These are phyloP conservation scores for Saxicola maurus DNA, from an alignment of 2,797 vertebrate genomes.

Conservation along the genomic window DNA sequence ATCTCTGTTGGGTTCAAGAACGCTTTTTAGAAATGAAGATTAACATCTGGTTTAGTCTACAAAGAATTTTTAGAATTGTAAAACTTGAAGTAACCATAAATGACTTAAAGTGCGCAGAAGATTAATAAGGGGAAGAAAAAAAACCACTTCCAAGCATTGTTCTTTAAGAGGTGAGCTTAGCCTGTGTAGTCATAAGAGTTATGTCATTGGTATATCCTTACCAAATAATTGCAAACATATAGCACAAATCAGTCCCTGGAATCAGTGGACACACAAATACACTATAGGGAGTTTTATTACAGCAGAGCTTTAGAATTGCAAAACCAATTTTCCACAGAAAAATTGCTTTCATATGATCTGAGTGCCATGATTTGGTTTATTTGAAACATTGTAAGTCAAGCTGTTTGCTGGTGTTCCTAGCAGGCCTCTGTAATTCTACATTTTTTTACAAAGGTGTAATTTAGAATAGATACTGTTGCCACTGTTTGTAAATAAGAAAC, in stretches of 20 bases:
- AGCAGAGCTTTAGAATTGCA: slow-evolving; percentile 43
- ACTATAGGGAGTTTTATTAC: slow-evolving; percentile 42
- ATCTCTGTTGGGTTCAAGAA: slow-evolving; percentile 3
- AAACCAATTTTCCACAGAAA: slow-evolving; percentile 45
- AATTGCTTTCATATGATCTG: slow-evolving; percentile 34
- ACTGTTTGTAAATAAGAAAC: background rate
- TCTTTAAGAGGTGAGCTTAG: slow-evolving; percentile 58
- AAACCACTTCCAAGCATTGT: slow-evolving; percentile 9
- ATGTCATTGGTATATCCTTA: slow-evolving; percentile 57
- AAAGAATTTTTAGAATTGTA: slow-evolving; percentile 15
- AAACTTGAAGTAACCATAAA: slow-evolving; percentile 4
- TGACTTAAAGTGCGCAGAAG: background rate
- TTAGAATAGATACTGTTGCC: background rate
- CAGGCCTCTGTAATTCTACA: background rate
- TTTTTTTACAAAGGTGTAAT: slow-evolving; percentile 7
- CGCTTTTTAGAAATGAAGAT: background rate
- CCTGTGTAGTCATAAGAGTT: slow-evolving; percentile 23
- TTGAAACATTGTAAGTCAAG: background rate
- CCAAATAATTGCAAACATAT: slow-evolving; percentile 27
- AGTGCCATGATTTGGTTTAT: slow-evolving; percentile 30
- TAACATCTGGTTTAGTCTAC: slow-evolving; percentile 22
- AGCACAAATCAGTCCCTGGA: slow-evolving; percentile 23
- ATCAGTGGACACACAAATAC: slow-evolving; percentile 32
- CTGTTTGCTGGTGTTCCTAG: background rate
- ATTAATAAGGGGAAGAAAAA: background rate